Evolutionary conservation across 2,797 vertebrate species (phyloP).

Genomic region (Poeciliopsis turneri): DNA sequence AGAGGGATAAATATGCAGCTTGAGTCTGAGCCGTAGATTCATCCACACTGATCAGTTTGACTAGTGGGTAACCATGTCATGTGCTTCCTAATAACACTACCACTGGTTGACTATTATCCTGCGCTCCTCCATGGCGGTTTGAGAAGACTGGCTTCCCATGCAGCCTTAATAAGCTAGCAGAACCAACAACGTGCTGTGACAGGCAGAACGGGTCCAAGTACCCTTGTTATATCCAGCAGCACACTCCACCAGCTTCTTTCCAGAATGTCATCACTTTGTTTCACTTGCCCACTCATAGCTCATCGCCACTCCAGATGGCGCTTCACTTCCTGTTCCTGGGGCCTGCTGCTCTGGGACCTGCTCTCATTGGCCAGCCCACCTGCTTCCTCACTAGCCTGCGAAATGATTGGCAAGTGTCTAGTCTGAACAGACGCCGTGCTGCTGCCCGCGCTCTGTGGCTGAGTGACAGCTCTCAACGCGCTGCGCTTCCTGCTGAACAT

Average conservation of each 20-base stretch:
- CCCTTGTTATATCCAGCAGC: constrained; percentile 69
- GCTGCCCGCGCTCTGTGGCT: constrained; percentile 62
- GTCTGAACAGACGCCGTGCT: constrained; percentile 74
- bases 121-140: constrained; percentile 24
- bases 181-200: constrained; percentile 69
- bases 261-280: constrained; percentile 69
- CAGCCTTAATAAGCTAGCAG: constrained; percentile 66
- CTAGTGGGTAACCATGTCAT: constrained; percentile 53
- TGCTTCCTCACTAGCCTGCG: constrained; percentile 56
- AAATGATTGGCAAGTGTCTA: constrained; percentile 79
- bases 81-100: constrained; percentile 18
- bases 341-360: constrained; percentile 78
- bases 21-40: constrained; percentile 33
- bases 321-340: constrained; percentile 77
- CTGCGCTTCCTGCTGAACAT: constrained; percentile 63
- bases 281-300: constrained; percentile 69
- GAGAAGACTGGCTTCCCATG: constrained; percentile 42
- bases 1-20: background rate
- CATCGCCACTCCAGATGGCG: constrained; percentile 80
- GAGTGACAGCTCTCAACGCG: constrained; percentile 71
- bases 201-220: constrained; percentile 70
- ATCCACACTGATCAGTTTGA: constrained; percentile 15
- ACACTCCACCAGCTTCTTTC: constrained; percentile 64
- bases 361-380: constrained; percentile 76
- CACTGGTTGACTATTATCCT: constrained; percentile 41